A percentile compares a stretch with the other conserved stretches of the same genome.
Conservation (phyloP, 2,888 invertebrate genomes). For the Poecilus cupreus region DNA sequence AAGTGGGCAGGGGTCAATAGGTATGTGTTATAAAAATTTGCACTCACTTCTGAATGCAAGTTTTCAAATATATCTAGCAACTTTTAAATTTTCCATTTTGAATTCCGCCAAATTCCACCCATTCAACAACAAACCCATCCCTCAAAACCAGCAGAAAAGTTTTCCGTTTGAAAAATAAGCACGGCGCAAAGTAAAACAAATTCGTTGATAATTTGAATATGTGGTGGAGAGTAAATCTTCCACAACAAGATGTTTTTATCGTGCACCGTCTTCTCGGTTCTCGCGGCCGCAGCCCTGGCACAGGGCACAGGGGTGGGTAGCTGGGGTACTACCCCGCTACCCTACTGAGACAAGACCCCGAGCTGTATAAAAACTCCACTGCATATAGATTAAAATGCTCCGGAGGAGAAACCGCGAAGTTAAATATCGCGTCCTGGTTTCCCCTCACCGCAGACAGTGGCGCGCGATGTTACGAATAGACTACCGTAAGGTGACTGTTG, state of each 20-base stretch:
- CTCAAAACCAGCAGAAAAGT: background rate
- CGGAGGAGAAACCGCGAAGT: constrained; percentile 70
- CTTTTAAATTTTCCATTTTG: too few species aligned
- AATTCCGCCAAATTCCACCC: background rate
- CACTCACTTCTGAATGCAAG: too few species aligned
- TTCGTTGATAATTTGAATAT: constrained; percentile 75
- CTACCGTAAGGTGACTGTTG: background rate
- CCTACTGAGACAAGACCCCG: constrained; percentile 50
- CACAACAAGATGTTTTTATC: constrained; percentile 75
- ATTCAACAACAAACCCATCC: background rate
- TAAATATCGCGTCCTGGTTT: constrained; percentile 71
- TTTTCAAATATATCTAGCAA: too few species aligned
- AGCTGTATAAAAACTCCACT: constrained; percentile 69
- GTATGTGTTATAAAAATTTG: too few species aligned
- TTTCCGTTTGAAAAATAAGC: constrained; percentile 49
- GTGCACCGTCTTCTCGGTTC: constrained; percentile 67
- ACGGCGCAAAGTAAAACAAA: constrained; percentile 72
- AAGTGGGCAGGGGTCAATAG: too few species aligned
- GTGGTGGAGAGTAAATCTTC: constrained; percentile 74
- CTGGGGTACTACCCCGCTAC: constrained; percentile 9
- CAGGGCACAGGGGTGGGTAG: constrained; percentile 1
- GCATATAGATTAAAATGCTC: constrained; percentile 74
- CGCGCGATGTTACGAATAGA: background rate
- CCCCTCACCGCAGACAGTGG: constrained; percentile 60
- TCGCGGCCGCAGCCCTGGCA: constrained; percentile 1